Conservation (phyloP, 1,140 invertebrate genomes). For the Bombus waltoni region DNA sequence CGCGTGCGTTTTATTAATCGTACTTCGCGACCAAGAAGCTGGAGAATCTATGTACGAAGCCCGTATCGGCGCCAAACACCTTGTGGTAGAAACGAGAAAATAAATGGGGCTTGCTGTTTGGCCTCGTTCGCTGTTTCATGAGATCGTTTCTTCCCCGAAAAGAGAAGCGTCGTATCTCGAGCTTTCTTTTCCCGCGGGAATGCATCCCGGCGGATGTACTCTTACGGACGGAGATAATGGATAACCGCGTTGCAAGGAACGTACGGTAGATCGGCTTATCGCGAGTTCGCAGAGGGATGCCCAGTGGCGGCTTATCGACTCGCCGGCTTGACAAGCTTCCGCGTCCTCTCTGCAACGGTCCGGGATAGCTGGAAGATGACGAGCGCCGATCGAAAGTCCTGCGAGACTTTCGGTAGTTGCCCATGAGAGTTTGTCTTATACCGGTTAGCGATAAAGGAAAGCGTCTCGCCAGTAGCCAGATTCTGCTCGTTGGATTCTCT, state of each 20-base stretch:
- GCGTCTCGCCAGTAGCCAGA: not conserved
- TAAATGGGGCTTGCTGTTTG: not conserved
- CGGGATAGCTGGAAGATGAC: constrained; percentile 47
- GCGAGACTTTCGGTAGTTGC: constrained; percentile 30
- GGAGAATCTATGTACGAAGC: not conserved
- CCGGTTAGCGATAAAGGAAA: not conserved
- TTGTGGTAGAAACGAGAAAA: not conserved
- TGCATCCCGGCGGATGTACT: not conserved
- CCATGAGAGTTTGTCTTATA: not conserved
- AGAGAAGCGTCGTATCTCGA: not conserved
- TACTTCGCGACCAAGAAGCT: not conserved
- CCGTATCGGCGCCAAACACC: not conserved
- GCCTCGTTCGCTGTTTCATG: not conserved
- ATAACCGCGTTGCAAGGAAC: constrained; percentile 47
- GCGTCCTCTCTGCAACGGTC: constrained; percentile 31
- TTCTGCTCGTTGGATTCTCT: not conserved
- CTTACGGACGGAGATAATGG: constrained; percentile 57
- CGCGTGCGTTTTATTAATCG: not conserved
- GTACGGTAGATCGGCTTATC: constrained; percentile 67
- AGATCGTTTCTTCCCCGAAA: not conserved
- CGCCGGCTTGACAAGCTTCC: constrained; percentile 59
- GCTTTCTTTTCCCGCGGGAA: not conserved
- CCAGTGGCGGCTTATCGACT: constrained; percentile 71
- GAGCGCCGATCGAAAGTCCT: constrained; percentile 52
- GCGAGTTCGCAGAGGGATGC: constrained; percentile 66